Base-by-base conservation (phyloP, 1,140 invertebrate genomes). In the Chlorops oryzae region DNA sequence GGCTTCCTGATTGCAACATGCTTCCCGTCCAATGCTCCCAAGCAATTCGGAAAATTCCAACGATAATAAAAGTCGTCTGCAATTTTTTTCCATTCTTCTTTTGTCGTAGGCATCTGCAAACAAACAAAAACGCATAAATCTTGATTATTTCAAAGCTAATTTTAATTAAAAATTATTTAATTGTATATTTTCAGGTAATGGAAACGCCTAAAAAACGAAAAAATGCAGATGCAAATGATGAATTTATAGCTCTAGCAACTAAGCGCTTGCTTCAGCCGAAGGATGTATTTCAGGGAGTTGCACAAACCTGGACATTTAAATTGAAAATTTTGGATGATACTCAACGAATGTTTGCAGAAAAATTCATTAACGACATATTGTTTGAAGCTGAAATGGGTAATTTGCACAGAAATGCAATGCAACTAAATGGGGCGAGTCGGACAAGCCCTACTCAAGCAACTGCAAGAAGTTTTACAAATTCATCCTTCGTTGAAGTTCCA, bases 1-100 rank as follows among this genome's bases (percentile, higher is more conserved):
- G 75, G 49, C n/a, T 48, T 79, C 76, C 55, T 76, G 77, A 55
- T 75, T 75, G 45, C 59, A 74, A 64, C 40, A 41, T 65, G 65
- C 47, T 65, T 68, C 4, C 61, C 64, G 51, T 70, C 66, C 5
- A 75, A 54, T 15, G 63, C 59, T 1, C 70, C 67, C 20, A 74
- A 47, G 46, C 62, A 70, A 47, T 72, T 56, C 0, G 67, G 73
- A 52, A 74, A 73, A 41, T 70, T 50, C 65, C 64, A 67, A 28
- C 42, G 51, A 35, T 58, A 21, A 38, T 59, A 22, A 57, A 69
- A 71, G 17, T 52, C 49, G 22, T 52, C 21, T 6, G 64, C 62
- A 48, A 69, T 57, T 24, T 43, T 15, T 42, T 56, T 50, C 62
- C 63, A 72, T 39, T 57, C 45, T 34, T 62, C 51, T 52, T 57